These are phyloP conservation scores for Butorides virescens DNA, from an alignment of 2,113 vertebrate species.

Conservation along the genomic window DNA sequence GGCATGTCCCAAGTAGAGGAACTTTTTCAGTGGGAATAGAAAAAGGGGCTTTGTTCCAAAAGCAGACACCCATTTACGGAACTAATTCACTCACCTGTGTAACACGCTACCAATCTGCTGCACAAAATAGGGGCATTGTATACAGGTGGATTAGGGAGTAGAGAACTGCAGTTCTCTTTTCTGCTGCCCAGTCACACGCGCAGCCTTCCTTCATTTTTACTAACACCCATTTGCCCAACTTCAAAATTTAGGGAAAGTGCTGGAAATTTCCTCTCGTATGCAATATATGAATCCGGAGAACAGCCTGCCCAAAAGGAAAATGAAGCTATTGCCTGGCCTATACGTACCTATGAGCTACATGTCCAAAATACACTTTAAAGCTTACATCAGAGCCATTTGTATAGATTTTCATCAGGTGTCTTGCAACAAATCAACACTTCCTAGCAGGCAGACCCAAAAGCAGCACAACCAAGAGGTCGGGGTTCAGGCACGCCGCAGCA, in stretches of 20 bases:
- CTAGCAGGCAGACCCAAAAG: not conserved
- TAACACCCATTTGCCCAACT: not conserved
- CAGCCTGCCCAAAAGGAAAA: not conserved
- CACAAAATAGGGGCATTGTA: not conserved
- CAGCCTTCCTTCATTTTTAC: not conserved
- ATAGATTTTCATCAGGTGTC: not conserved
- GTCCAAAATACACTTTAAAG: not conserved
- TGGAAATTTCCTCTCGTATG: not conserved
- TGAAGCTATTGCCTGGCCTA: not conserved
- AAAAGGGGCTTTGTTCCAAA: no score
- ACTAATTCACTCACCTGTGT: not conserved
- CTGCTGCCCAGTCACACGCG: not conserved
- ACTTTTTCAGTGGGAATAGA: not conserved
- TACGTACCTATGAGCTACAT: not conserved
- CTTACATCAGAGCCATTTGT: not conserved
- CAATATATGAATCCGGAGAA: not conserved
- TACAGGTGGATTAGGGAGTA: not conserved
- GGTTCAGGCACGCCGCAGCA: not conserved
- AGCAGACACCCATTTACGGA: not conserved
- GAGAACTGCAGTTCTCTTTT: not conserved
- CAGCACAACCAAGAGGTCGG: not conserved
- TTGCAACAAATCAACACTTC: not conserved
- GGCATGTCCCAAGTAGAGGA: not conserved
- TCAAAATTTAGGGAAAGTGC: not conserved
- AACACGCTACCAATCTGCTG: not conserved